Conservation (phyloP, 2,888 invertebrate genomes). For the Megamerina dolium region DNA sequence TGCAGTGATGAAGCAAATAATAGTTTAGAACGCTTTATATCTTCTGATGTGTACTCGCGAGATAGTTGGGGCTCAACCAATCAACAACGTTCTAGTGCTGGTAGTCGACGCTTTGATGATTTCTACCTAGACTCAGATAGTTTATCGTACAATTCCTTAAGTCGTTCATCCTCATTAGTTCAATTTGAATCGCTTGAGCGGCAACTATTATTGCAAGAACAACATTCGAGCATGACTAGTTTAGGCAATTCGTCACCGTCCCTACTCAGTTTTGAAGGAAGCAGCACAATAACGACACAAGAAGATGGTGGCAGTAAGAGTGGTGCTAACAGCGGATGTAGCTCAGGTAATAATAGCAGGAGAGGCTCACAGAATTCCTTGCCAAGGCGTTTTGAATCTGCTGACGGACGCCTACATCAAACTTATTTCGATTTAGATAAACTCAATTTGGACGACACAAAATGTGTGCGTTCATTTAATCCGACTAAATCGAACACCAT, state of each 20-base stretch:
- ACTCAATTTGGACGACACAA: constrained; percentile 38
- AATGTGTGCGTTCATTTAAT: constrained; percentile 19
- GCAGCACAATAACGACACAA: constrained; percentile 3
- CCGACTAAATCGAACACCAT: constrained; percentile 9
- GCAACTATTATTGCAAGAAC: constrained; percentile 55
- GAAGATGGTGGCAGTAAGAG: constrained; percentile 16
- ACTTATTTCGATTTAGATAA: constrained; percentile 47
- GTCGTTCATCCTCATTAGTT: constrained; percentile 73
- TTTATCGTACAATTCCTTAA: constrained; percentile 57
- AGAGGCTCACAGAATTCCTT: constrained; percentile 40
- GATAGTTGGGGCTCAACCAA: constrained; percentile 31
- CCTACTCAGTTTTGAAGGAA: constrained; percentile 38
- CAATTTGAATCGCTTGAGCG: constrained; percentile 80
- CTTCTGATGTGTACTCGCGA: constrained; percentile 30
- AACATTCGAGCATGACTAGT: constrained; percentile 44
- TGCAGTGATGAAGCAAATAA: constrained; percentile 24
- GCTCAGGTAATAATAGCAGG: constrained; percentile 34
- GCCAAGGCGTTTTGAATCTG: constrained; percentile 42
- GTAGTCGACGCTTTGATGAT: constrained; percentile 45
- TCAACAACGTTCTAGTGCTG: constrained; percentile 34
- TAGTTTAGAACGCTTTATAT: constrained; percentile 36
- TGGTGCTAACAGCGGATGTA: constrained; percentile 29
- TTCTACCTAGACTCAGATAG: constrained; percentile 49
- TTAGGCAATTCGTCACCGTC: constrained; percentile 48
- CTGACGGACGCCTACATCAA: constrained; percentile 43